Evolutionary conservation across 2,888 invertebrate genomes (phyloP), one percentile per base, ranked within the genome.

Genomic region (Ligdia adustata): DNA sequence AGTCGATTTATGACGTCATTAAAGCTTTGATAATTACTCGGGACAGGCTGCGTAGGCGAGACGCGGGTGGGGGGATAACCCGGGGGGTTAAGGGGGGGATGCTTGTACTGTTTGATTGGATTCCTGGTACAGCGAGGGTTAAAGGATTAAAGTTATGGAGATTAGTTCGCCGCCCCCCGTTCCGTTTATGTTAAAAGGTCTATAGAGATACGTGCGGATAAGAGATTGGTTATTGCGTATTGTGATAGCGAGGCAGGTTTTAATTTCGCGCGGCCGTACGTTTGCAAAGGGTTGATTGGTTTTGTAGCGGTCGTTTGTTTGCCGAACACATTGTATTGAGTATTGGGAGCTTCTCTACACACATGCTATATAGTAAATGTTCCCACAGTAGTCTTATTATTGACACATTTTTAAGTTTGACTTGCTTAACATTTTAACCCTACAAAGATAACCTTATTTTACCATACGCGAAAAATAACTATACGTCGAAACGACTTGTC

Each of bases 11-110:
- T 91, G 90, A 84, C 74, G 90, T 90, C 90, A 91, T 91, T 91
- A 91, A 90, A 90, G 90, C 91, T 89, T 88, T 90, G 91, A 91
- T 91, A 91, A 91, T 91, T 91, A 91, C 90, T 90, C 89, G 90
- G 90, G 90, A 90, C 90, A 90, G 87, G 84, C 90, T 90, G 90
- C 82, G 89, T 89, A 85, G 87, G 87, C 82, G 82, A 82, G 69
- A 68, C 64, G 64, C 60, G 64, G 73, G 70, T 67, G 76, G 55
- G 77, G 77, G 68, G 65, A 66, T 63, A 54, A 59, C 51, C 55
- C 68, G 71, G 69, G 72, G 69, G 65, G 42, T 51, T 16, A 47
- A 28, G 67, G 58, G 68, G 79, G 75, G 81, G 74, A 68, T 67
- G 81, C 82, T 81, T 90, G 90, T 89, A 88, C 88, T 88, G 86